Evolutionary conservation across 2,888 invertebrate genomes (phyloP), one percentile per base, ranked within the genome.

Genomic region (Sclerodermus sp.): DNA sequence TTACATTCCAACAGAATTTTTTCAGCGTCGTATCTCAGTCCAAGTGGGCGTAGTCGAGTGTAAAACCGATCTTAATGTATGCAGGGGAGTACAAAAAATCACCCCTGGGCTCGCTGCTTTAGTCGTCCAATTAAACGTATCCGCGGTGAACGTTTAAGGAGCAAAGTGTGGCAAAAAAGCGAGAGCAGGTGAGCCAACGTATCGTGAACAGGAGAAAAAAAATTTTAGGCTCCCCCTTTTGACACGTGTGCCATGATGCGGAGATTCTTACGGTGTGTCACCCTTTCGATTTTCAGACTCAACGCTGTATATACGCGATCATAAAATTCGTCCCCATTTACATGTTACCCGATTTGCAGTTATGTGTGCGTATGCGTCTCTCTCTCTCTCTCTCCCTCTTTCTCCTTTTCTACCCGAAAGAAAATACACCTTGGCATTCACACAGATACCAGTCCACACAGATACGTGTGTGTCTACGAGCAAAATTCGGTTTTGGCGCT

Each of bases 181-280:
- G 15, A 32, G 31, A 52, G 60, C 67, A 66, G 67, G 64, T 65
- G 66, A 59, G 58, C 51, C 49, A 55, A 55, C 53, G 57, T 58
- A 52, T 51, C 49, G 43, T 42, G 55, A 23, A 38, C 23, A 18
- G 41, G 42, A 55, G 42, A 53, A 57, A 60, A 58, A 61, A 54
- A 51, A 54, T 8, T 23, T 29, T 12, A 15, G 4, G 4, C 23
- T 8, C 2, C 18, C 12, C 40, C 50, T 53, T 57, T 58, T 58
- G 71, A 70, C 72, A 73, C 69, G 72, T 72, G 72, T 67, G 68
- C 61, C 62, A 62, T 66, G 71, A 73, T 67, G 63, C 59, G 52
- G 58, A 60, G 62, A 60, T 67, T 68, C 64, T 68, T 64, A 62
- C 60, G 58, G 52, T 63, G 64, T 62, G 37, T 41, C 66, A 66